These are phyloP conservation scores for Calephelis nemesis DNA, from an alignment of 1,140 invertebrate species.

Conservation along the genomic window DNA sequence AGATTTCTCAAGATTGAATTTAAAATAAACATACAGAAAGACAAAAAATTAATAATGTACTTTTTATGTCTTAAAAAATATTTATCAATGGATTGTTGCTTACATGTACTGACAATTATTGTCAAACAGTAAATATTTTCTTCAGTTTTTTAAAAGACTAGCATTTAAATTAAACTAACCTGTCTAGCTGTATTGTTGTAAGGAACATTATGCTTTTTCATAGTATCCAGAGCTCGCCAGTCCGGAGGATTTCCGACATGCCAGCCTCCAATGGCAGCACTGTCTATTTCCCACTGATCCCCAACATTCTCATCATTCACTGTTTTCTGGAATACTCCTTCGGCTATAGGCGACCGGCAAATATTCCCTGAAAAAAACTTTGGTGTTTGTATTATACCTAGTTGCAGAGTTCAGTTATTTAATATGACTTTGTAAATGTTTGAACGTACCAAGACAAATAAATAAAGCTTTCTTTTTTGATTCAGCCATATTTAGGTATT, in stretches of 20 bases:
- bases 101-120: no score
- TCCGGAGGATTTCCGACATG: constrained; percentile 92
- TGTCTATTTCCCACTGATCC: constrained; percentile 91
- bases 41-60: no score
- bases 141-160: no score
- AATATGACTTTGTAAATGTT: constrained; percentile 23
- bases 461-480: constrained; percentile 70
- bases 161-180: constrained; percentile 34
- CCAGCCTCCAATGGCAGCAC: constrained; percentile 91
- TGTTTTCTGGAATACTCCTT: constrained; percentile 90
- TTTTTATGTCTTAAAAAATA: no score
- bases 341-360: constrained; percentile 96
- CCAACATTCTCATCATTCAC: constrained; percentile 82
- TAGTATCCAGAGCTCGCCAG: constrained; percentile 84
- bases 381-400: neutral
- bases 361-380: constrained; percentile 87
- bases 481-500: constrained; percentile 35
- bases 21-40: no score
- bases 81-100: no score
- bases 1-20: no score
- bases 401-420: neutral
- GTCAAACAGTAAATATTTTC: no score
- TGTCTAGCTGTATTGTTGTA: constrained; percentile 89
- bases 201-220: constrained; percentile 86
- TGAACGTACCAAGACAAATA: constrained; percentile 60